Evolutionary conservation across 1,140 invertebrate genomes (phyloP), one percentile per base, ranked within the genome.

Genomic region (Heliconius eleuchia): DNA sequence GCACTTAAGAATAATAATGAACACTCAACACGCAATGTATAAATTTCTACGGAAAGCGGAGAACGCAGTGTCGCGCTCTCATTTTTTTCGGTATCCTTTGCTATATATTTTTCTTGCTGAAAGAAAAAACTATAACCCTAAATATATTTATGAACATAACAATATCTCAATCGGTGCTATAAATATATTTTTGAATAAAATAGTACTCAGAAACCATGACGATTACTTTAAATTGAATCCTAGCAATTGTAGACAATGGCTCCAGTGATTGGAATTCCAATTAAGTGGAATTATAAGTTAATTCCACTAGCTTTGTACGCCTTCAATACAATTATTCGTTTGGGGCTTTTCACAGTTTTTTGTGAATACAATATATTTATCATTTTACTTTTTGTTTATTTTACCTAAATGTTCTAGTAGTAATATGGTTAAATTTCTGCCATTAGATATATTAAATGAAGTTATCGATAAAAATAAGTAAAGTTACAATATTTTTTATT

Each of bases 111-210:
- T 37, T 37, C 0, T 37, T 42, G 9, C 39, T 39, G 8, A 39
- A 42, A 42, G 11, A 11, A 42, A 42, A 11, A 34, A 34, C 3
- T 55, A 30, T 34, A 3, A 42, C 9, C 8, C 1, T 39, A 11
- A 42, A 46, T 16, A 16, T 46, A 1, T 46, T 46, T 9, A 19
- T 37, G 73, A 77, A 77, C 66, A 74, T 74, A 74, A 80, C 52
- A 71, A 50, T 55, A 70, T 77, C 19, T 77, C 34, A 16, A 66
- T 74, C 19, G 46, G 23, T 55, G n/a, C 37, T 23, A 77, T 72
- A 77, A 80, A 80, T 80, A 80, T 77, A 46, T 46, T 46, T 46
- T 80, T 80, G 60, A 80, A 74, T 71, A 80, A 80, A 80, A 77
- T 80, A 77, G 72, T 57, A 46, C 37, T 77, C 37, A 76, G 73